Conservation (phyloP, 2,888 invertebrate species). For the Sacculina carcini region DNA sequence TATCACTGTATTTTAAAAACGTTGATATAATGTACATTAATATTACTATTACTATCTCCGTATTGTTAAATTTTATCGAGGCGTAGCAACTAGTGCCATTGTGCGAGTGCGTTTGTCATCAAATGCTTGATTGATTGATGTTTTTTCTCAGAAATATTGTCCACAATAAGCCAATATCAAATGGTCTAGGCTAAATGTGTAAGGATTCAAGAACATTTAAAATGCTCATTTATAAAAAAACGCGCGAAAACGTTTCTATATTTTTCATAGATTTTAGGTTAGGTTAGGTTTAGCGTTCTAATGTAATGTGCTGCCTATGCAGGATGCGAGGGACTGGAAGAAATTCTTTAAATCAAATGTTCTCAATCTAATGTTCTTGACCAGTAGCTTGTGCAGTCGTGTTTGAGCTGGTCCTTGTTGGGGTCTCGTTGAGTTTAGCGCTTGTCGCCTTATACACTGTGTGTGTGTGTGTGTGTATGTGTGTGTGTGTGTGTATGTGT, state of each 20-base stretch:
- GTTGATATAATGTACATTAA: neutral
- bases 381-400: neutral
- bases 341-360: too few species aligned
- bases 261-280: too few species aligned
- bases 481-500: conserved; percentile 3
- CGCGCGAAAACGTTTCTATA: too few species aligned
- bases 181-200: too few species aligned
- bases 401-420: neutral
- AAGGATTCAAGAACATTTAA: neutral
- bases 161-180: neutral
- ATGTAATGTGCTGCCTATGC: too few species aligned
- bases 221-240: neutral
- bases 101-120: neutral
- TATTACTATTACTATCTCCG: neutral
- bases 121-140: neutral
- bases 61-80: too few species aligned
- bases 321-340: too few species aligned
- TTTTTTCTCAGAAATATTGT: neutral
- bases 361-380: neutral
- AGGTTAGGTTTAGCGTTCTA: too few species aligned
- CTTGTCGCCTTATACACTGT: neutral
- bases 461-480: neutral
- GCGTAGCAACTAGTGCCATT: too few species aligned
- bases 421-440: neutral
- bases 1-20: too few species aligned